Percentiles rank a stretch among this genome's conserved stretches.
These are phyloP conservation scores for Megalurothrips usitatus DNA, from an alignment of 2,888 invertebrate species.

Conservation along the genomic window DNA sequence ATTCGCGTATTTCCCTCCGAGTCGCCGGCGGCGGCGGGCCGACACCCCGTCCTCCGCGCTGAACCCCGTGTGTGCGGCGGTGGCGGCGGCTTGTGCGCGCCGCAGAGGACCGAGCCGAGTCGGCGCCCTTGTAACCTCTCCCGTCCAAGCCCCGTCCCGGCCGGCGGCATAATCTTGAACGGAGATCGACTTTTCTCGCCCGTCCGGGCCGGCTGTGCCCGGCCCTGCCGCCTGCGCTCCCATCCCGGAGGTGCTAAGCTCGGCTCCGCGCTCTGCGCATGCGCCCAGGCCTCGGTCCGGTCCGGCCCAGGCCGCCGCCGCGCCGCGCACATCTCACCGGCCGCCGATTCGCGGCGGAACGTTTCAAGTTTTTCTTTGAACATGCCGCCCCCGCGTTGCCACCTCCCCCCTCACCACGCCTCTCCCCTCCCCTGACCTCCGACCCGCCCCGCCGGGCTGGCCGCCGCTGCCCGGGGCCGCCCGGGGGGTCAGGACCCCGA, in stretches of 20 bases:
- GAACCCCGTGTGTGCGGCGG: too few species aligned
- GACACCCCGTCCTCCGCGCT: too few species aligned
- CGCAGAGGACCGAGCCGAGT: background rate
- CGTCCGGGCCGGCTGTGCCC: background rate
- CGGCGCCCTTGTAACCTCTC: background rate
- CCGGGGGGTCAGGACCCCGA: background rate
- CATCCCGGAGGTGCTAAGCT: background rate
- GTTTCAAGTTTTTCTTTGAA: slow-evolving; percentile 25
- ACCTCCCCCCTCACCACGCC: background rate
- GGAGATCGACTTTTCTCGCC: slow-evolving; percentile 16
- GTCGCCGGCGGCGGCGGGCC: too few species aligned
- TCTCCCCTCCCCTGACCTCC: slow-evolving; percentile 2
- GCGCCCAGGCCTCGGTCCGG: background rate
- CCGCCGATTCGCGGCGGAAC: slow-evolving; percentile 23
- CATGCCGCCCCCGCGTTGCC: slow-evolving; percentile 6
- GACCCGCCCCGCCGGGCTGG: background rate
- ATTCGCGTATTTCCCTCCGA: too few species aligned
- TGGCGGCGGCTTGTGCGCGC: too few species aligned
- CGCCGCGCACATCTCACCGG: background rate
- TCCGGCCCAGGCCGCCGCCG: background rate
- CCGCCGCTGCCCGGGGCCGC: too few species aligned
- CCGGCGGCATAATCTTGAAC: background rate
- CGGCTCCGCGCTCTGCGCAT: background rate
- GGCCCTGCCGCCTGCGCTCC: background rate
- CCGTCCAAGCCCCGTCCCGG: background rate